Conservation (phyloP, 2,113 vertebrate genomes). For the Ptyas mucosa region DNA sequence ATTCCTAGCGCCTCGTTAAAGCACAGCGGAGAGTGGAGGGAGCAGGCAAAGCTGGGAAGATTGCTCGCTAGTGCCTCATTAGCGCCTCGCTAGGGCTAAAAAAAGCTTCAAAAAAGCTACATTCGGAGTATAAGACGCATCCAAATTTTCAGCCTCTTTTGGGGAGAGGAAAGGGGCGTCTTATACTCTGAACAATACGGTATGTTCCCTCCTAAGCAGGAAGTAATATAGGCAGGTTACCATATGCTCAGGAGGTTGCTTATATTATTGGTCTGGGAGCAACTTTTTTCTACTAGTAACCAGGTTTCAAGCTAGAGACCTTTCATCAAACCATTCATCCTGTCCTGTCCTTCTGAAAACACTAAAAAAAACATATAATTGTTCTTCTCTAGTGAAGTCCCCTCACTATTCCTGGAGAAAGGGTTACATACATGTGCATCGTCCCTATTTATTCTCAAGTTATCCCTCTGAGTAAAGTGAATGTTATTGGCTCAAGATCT, state of each 20-base stretch:
- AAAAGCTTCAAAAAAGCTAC: no score
- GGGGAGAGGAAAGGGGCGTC: no score
- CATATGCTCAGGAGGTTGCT: background rate
- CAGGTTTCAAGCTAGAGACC: background rate
- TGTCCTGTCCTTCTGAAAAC: background rate
- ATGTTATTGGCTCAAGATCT: background rate
- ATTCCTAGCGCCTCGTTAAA: no score
- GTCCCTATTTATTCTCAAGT: background rate
- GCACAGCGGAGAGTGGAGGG: no score
- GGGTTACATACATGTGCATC: background rate
- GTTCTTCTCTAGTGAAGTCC: background rate
- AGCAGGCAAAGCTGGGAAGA: no score
- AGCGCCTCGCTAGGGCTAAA: no score
- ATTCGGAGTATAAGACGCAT: no score
- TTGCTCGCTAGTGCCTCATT: no score
- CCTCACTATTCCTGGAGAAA: background rate
- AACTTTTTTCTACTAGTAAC: background rate
- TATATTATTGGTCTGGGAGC: background rate
- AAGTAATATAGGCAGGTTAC: background rate
- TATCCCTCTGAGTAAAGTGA: background rate
- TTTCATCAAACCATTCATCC: background rate
- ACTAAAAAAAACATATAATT: background rate
- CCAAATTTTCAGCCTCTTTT: no score
- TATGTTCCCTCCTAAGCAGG: background rate
- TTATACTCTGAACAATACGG: no score